These are phyloP conservation scores for Alectoris magna DNA, from an alignment of 2,797 vertebrate genomes.

Conservation along the genomic window DNA sequence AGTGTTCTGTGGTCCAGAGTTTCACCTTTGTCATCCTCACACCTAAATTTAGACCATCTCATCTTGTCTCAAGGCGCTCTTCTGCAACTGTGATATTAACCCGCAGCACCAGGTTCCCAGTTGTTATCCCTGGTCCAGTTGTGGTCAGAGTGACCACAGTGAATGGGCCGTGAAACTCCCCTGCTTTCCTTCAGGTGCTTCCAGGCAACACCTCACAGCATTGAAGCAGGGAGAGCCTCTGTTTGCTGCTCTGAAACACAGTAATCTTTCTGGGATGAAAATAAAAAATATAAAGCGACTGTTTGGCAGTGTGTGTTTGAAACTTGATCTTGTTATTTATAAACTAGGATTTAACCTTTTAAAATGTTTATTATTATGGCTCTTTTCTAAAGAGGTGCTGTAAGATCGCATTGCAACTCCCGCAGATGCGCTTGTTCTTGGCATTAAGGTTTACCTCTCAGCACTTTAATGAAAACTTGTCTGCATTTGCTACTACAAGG, in stretches of 20 bases:
- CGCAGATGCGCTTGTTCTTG: neutral
- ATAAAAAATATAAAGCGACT: slow-evolving; percentile 29
- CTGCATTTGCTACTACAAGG: neutral
- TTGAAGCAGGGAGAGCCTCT: neutral
- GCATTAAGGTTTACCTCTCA: neutral
- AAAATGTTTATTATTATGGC: slow-evolving; percentile 1
- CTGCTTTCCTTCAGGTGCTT: neutral
- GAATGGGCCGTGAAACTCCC: neutral
- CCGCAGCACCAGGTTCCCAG: neutral
- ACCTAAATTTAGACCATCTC: neutral
- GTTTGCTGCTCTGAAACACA: neutral
- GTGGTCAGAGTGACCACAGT: neutral
- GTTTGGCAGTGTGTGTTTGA: slow-evolving; percentile 20
- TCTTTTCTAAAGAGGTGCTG: neutral
- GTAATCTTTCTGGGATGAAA: neutral
- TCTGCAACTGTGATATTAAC: neutral
- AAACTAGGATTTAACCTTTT: slow-evolving; percentile 48
- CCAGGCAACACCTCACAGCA: neutral
- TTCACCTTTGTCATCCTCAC: neutral
- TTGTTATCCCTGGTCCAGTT: neutral
- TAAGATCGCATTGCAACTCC: neutral
- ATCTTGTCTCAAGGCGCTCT: neutral
- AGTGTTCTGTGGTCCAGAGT: neutral
- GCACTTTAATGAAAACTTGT: neutral
- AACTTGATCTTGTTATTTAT: slow-evolving; percentile 46